phyloP scores from a whole-genome alignment of 2,113 vertebrate genomes.

The Heteronetta atricapilla region DNA sequence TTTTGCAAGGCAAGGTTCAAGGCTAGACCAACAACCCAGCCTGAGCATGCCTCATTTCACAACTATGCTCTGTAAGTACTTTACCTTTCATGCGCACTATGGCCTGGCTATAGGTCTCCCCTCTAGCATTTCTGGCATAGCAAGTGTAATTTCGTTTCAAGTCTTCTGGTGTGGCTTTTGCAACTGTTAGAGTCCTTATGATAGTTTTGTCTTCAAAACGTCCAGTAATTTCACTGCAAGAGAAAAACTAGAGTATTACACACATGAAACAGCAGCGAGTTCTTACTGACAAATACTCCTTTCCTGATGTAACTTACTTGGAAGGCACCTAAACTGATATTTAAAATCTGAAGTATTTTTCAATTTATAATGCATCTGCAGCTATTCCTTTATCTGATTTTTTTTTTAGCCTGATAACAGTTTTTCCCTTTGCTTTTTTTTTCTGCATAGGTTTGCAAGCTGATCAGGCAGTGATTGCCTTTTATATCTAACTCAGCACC shows the following conservation, averaged over 20 bases:
- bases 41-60: background rate
- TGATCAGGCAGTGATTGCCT: background rate
- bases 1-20: background rate
- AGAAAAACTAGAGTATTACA: constrained; percentile 10
- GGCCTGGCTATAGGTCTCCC: constrained; percentile 65
- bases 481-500: background rate
- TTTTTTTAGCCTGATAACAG: background rate
- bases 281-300: background rate
- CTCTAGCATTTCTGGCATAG: constrained; percentile 76
- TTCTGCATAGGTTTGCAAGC: background rate
- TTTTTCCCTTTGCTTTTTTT: background rate
- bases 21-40: background rate
- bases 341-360: background rate
- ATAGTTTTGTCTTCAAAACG: constrained; percentile 68
- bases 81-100: constrained; percentile 79
- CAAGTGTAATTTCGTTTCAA: constrained; percentile 83
- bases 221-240: constrained; percentile 47
- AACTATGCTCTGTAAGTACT: background rate
- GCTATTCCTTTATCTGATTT: constrained; percentile 21
- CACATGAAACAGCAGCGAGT: background rate
- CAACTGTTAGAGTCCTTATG: constrained; percentile 69
- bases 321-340: background rate
- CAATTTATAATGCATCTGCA: constrained; percentile 9
- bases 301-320: background rate
- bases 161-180: constrained; percentile 78